Percentiles rank a stretch among this genome's conserved stretches.
Evolutionary conservation across 2,888 invertebrate species (phyloP).

Genomic region (Crocallis elinguaria): DNA sequence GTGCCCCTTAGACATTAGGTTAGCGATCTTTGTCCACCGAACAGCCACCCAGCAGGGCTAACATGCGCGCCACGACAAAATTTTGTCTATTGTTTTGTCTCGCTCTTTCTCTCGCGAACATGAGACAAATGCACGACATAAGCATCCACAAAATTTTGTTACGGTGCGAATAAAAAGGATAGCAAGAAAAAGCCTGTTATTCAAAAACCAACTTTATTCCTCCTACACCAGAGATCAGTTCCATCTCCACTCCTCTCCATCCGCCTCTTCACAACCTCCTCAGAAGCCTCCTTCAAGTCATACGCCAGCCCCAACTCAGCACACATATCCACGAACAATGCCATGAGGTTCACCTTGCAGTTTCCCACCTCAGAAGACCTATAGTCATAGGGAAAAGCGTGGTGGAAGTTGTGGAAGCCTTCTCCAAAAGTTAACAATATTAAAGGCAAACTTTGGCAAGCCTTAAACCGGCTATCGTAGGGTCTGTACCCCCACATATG

Average conservation of each 20-base stretch:
- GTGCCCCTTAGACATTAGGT: too few species aligned
- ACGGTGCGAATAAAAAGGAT: too few species aligned
- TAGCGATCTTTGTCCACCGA: too few species aligned
- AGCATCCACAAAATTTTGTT: too few species aligned
- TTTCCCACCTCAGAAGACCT: constrained; percentile 60
- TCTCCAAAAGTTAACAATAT: constrained; percentile 51
- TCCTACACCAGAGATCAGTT: constrained; percentile 46
- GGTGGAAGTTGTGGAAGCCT: constrained; percentile 66
- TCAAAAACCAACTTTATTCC: too few species aligned
- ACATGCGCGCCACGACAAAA: too few species aligned
- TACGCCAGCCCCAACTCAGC: constrained; percentile 62
- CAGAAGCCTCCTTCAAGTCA: constrained; percentile 52
- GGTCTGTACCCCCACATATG: constrained; percentile 80
- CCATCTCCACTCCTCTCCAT: constrained; percentile 56
- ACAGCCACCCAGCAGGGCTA: too few species aligned
- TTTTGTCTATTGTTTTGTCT: too few species aligned
- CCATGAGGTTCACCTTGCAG: constrained; percentile 53
- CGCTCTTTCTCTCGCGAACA: too few species aligned
- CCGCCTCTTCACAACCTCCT: constrained; percentile 44
- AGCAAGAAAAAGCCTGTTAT: too few species aligned
- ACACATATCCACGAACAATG: constrained; percentile 58
- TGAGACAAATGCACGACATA: too few species aligned
- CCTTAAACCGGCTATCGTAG: constrained; percentile 64
- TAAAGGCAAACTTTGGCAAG: constrained; percentile 47
- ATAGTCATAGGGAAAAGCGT: constrained; percentile 63